Evolutionary conservation across 2,888 invertebrate species (phyloP), one percentile per base, ranked within the genome.

Genomic region (Xestobium rufovillosum): DNA sequence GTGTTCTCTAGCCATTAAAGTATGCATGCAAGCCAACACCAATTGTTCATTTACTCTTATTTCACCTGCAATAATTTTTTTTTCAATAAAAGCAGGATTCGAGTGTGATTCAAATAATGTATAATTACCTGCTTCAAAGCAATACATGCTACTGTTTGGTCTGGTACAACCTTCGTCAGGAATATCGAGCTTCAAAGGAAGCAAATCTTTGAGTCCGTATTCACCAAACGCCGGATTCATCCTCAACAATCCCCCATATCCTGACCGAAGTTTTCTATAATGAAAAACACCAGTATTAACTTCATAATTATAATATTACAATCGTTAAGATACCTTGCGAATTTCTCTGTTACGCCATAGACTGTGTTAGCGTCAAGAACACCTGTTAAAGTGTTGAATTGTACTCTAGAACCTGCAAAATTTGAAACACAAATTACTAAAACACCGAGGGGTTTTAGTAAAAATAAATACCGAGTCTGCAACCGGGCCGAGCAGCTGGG

Each of bases 141-240:
- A 92, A 62, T 80, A 90, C 82, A 90, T 87, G 46, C 87, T 84
- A 56, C 80, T 76, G 63, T 90, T 89, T 0, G 88, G 87, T 38
- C 91, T 73, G 2, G 89, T 89, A 64, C 91, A 92, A 19, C 91
- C 91, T 69, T 91, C 90, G 59, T 91, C 91, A 10, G 91, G 90
- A 49, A 89, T 82, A 55, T 90, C 88, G 33, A 89, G 69, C 62
- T 91, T 91, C 32, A 90, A 67, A 0, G 92, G 92, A 26, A 92
- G 66, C 45, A 92, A 68, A 58, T 91, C 91, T 60, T 88, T 90
- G 1, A 92, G 70, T 0, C 89, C 89, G 49, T 86, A 88, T 55
- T 88, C 84, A 43, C 80, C 74, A 66, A 91, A 90, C 0, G 84
- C 86, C 9, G 89, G 87, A 65, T 90, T 88, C 87, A 90, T 90